Base-by-base conservation (phyloP, 2,113 vertebrate genomes). In the Etia nguti region DNA sequence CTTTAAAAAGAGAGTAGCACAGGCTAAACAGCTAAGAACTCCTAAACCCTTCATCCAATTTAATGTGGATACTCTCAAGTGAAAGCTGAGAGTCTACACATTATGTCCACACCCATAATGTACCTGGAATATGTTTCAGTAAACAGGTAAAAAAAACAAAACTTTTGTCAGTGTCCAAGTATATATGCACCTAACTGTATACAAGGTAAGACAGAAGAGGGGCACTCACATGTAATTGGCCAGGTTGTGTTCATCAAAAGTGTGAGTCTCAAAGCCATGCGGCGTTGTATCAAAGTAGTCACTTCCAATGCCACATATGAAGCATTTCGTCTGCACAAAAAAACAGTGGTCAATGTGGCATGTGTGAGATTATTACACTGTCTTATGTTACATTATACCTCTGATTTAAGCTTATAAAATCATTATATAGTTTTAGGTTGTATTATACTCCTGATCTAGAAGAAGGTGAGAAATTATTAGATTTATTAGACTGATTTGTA, bases 241-340 rank as follows among this genome's bases (percentile, higher is more conserved):
- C 93, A 98, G 92, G 91, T 98, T 98, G 94, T 98, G 98, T 52
- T 98, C 98, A 85, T 98, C 98, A 5, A 98, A 92, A 0, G 98
- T 98, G 94, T 98, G 98, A 1, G 97, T 98, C 94, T 98, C 98
- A 56, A 98, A 98, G 36, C 98, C 98, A 0, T 98, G 98, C 0
- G 98, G 98, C 0, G 98, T 98, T 1, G 97, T 97, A 55, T 98
- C 98, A 56, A 98, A 98, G 93, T 98, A 98, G 95, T 98, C 98
- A 2, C 98, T 98, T 90, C 98, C 97, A 13, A 98, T 98, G 36
- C 98, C 98, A 36, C 98, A 98, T 94, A 98, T 98, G 94, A 98
- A 98, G 90, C 98, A 98, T 92, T 98, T 98, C 52, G 98, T 98
- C 98, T 98, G 95, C 13, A 88, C 6, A 91, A 57, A 83, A 83